These are phyloP conservation scores for Otolemur garnettii DNA, from an alignment of 2,113 vertebrate genomes.

Conservation along the genomic window DNA sequence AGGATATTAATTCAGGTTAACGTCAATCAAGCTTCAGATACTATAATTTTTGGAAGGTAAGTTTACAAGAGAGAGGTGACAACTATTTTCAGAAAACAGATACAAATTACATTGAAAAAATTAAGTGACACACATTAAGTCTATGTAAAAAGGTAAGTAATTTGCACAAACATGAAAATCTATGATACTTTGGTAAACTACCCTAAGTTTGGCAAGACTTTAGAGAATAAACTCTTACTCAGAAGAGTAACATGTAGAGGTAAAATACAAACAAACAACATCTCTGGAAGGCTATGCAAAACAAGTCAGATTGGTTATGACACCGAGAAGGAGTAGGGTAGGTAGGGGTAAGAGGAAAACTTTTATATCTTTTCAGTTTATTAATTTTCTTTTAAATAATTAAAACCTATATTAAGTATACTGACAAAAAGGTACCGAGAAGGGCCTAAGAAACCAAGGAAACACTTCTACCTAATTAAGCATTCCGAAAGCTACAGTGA, in stretches of 20 bases:
- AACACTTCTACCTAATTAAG: conserved; percentile 41
- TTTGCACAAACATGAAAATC: not conserved
- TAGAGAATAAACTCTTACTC: not conserved
- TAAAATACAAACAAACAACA: not conserved
- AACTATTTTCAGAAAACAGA: conserved; percentile 40
- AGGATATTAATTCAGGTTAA: conserved; percentile 26
- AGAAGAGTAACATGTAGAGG: not conserved
- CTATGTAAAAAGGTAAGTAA: not conserved
- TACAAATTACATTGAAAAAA: not conserved
- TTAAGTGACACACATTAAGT: not conserved
- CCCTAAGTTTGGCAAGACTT: not conserved
- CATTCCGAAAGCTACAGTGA: not conserved
- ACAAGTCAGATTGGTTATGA: not conserved
- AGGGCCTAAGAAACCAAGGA: not conserved
- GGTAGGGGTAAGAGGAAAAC: not conserved
- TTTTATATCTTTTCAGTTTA: not conserved
- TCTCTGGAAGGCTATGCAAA: not conserved
- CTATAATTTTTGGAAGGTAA: not conserved
- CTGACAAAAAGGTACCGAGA: not conserved
- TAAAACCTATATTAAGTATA: conserved; percentile 49
- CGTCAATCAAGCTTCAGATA: conserved; percentile 34
- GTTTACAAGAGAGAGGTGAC: conserved; percentile 19
- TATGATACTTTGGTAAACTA: not conserved
- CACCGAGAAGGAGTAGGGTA: not conserved
- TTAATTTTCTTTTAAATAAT: not conserved